A percentile compares a stretch with the other conserved stretches of the same genome.
phyloP scores from a whole-genome alignment of 2,888 invertebrate species.

The Tholera decimalis region DNA sequence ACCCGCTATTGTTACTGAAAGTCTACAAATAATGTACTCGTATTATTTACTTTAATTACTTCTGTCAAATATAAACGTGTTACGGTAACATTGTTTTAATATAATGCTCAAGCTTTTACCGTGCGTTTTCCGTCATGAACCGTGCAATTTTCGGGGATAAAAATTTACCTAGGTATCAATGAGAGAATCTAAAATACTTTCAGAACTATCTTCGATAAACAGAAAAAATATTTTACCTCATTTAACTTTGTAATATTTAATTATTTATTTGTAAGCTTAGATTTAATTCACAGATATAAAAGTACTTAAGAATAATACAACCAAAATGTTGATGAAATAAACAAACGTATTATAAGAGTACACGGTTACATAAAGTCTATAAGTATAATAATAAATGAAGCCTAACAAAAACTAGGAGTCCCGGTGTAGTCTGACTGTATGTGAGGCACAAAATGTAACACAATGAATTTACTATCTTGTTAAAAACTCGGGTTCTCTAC shows the following conservation, averaged over 20 bases:
- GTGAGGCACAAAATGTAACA: slow-evolving; percentile 33
- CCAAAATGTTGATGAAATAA: slow-evolving; percentile 1
- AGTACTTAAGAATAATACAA: not conserved
- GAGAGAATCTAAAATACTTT: not conserved
- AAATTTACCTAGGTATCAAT: not conserved
- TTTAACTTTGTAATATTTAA: not conserved
- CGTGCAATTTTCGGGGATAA: too few relatives aligned
- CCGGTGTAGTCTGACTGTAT: slow-evolving; percentile 25
- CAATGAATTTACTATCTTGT: slow-evolving; percentile 56
- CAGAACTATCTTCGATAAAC: not conserved
- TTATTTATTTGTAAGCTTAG: too few relatives aligned
- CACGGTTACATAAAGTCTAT: slow-evolving; percentile 11
- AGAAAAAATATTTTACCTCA: not conserved
- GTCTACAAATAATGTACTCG: slow-evolving; percentile 11
- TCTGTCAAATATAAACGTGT: slow-evolving; percentile 1
- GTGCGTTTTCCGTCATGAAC: not conserved
- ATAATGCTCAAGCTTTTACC: too few relatives aligned
- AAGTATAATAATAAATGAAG: slow-evolving; percentile 33
- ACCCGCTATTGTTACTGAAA: slow-evolving; percentile 18
- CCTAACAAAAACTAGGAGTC: slow-evolving; percentile 19
- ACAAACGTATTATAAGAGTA: slow-evolving; percentile 12
- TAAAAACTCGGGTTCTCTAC: slow-evolving; percentile 39
- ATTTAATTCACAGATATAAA: not conserved
- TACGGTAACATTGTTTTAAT: not conserved
- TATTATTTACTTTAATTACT: slow-evolving; percentile 22